Percentiles rank a stretch among this genome's conserved stretches.
phyloP scores from a whole-genome alignment of 2,888 invertebrate species.

The Sphecodes monilicornis region DNA sequence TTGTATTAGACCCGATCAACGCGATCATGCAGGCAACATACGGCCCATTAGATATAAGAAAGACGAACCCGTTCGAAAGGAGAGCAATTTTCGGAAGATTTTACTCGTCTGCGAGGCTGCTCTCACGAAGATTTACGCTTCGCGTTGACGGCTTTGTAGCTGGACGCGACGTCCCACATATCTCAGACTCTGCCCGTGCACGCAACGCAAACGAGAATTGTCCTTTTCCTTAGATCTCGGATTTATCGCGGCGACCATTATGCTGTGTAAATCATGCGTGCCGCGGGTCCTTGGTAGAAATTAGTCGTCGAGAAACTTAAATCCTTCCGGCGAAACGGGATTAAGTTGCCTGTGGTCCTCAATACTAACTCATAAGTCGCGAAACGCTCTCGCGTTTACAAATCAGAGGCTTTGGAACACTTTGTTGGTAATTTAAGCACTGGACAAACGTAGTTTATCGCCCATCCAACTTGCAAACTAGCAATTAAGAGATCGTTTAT shows the following conservation, averaged over 20 bases:
- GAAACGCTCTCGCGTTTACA: not conserved
- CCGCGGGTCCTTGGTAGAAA: slow-evolving; percentile 61
- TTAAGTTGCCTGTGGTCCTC: slow-evolving; percentile 24
- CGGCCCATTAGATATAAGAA: slow-evolving; percentile 35
- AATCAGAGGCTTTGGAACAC: not conserved
- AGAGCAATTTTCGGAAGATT: slow-evolving; percentile 41
- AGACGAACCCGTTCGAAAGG: slow-evolving; percentile 35
- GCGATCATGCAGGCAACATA: slow-evolving; percentile 8
- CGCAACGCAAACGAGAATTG: slow-evolving; percentile 67
- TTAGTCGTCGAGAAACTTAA: slow-evolving; percentile 64
- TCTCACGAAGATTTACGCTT: slow-evolving; percentile 75
- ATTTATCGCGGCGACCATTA: slow-evolving; percentile 76
- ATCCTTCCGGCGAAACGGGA: slow-evolving; percentile 17
- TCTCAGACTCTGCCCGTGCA: slow-evolving; percentile 66
- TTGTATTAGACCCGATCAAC: not conserved
- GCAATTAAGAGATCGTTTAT: not conserved
- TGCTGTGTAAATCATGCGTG: slow-evolving; percentile 72
- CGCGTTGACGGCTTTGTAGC: slow-evolving; percentile 79
- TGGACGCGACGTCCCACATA: slow-evolving; percentile 72
- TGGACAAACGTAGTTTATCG: not conserved
- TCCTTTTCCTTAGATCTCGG: slow-evolving; percentile 74
- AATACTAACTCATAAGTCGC: slow-evolving; percentile 14
- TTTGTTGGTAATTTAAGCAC: not conserved
- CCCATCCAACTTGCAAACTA: too few species aligned
- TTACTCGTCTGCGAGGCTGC: slow-evolving; percentile 45